Evolutionary conservation across 2,113 vertebrate genomes (phyloP).

Genomic region (Cryptoleucopteryx plumbea): DNA sequence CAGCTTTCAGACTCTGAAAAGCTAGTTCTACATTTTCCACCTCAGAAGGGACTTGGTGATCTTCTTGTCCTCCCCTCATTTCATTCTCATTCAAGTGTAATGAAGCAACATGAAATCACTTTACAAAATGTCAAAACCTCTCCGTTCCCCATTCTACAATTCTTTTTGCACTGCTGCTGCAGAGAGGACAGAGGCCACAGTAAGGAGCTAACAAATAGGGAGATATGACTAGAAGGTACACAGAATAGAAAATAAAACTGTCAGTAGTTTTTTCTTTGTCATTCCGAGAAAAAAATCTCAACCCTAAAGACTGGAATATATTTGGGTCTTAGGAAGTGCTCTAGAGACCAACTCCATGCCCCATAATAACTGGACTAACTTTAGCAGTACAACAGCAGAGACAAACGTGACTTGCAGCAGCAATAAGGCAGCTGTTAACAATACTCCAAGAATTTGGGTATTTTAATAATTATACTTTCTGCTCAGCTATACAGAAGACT

Average conservation of each 20-base stretch:
- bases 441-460: not conserved
- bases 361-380: not conserved
- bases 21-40: not conserved
- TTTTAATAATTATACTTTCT: conserved; percentile 17
- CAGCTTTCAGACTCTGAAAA: not conserved
- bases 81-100: conserved; percentile 16
- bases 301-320: not conserved
- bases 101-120: conserved; percentile 13
- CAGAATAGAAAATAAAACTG: not conserved
- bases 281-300: not conserved
- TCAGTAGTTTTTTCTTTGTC: not conserved
- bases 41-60: not conserved
- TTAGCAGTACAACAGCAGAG: not conserved
- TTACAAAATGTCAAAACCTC: not conserved
- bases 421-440: conserved; percentile 11
- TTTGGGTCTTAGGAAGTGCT: not conserved
- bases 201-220: not conserved
- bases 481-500: conserved; percentile 7
- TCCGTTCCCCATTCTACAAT: not conserved
- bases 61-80: not conserved
- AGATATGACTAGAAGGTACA: not conserved
- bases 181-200: conserved; percentile 1
- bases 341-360: not conserved
- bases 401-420: not conserved
- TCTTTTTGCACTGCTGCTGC: not conserved